These are phyloP conservation scores for Microplitis deprimator DNA, from an alignment of 2,888 invertebrate genomes.

Conservation along the genomic window DNA sequence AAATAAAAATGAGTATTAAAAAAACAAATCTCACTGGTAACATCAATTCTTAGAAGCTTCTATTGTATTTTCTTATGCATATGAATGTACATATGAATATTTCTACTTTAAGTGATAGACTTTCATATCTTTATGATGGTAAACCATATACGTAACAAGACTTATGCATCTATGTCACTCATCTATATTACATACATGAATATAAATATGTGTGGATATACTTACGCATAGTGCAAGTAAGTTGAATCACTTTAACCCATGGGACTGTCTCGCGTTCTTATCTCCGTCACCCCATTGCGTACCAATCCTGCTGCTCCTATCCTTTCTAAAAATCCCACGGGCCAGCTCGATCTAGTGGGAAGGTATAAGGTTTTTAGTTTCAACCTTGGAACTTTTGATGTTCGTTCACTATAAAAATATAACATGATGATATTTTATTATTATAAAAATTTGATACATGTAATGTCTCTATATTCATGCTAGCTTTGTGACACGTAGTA, in stretches of 20 bases:
- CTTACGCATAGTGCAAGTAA: constrained; percentile 36
- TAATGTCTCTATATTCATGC: too few species aligned
- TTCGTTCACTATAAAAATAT: constrained; percentile 8
- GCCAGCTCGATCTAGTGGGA: constrained; percentile 47
- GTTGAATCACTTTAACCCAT: constrained; percentile 69
- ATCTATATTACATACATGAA: constrained; percentile 11
- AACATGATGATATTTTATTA: background rate
- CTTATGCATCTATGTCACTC: constrained; percentile 41
- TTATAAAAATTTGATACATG: background rate
- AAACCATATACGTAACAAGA: constrained; percentile 67
- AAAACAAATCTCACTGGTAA: too few species aligned
- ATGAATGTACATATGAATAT: background rate
- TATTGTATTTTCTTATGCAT: background rate
- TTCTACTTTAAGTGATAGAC: background rate
- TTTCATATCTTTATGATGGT: constrained; percentile 56
- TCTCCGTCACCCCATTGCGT: background rate
- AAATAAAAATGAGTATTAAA: too few species aligned
- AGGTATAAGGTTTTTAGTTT: constrained; percentile 39
- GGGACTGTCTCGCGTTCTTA: constrained; percentile 59
- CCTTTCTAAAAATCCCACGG: constrained; percentile 60
- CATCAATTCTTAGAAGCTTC: too few species aligned
- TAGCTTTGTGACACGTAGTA: too few species aligned
- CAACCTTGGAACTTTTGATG: constrained; percentile 28
- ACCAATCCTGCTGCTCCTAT: constrained; percentile 14
- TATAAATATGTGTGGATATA: constrained; percentile 35